phyloP scores from a whole-genome alignment of 2,797 vertebrate genomes.

The Etheostoma perlongum region DNA sequence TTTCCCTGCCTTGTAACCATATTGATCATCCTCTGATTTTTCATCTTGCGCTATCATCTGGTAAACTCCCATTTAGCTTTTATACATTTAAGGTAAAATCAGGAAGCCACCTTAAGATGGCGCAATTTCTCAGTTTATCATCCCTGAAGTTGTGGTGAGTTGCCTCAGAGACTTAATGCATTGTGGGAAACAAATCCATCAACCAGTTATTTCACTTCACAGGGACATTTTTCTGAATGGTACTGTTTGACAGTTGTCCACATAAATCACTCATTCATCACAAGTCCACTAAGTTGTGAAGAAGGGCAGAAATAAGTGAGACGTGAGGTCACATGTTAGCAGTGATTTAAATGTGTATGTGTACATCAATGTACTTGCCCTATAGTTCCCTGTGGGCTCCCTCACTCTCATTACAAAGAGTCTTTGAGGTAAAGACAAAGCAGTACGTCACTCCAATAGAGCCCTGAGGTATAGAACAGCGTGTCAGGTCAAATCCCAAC shows the following conservation, averaged over 20 bases:
- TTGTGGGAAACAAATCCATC: conserved; percentile 30
- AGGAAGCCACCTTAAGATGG: conserved; percentile 53
- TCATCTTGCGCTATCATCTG: not conserved
- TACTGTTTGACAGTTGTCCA: conserved; percentile 27
- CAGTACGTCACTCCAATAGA: conserved; percentile 47
- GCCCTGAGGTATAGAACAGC: conserved; percentile 30
- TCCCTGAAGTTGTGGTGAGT: not conserved
- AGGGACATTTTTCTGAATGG: conserved; percentile 40
- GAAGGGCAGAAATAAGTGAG: conserved; percentile 9
- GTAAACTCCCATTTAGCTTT: not conserved
- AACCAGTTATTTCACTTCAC: conserved; percentile 29
- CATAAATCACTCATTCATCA: conserved; percentile 38
- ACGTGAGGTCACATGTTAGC: conserved; percentile 14
- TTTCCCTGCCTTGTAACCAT: no score
- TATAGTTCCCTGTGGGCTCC: conserved; percentile 24
- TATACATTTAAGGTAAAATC: not conserved
- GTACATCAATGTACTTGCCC: conserved; percentile 12
- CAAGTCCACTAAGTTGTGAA: conserved; percentile 32
- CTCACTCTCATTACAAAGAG: conserved; percentile 48
- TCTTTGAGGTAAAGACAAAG: conserved; percentile 38
- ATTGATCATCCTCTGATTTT: not conserved
- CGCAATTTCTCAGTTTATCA: conserved; percentile 56
- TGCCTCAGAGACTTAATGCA: not conserved
- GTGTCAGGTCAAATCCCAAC: conserved; percentile 30
- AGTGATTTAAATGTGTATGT: conserved; percentile 33